Evolutionary conservation across 2,888 invertebrate genomes (phyloP).

Genomic region (Thymelicus lineola): DNA sequence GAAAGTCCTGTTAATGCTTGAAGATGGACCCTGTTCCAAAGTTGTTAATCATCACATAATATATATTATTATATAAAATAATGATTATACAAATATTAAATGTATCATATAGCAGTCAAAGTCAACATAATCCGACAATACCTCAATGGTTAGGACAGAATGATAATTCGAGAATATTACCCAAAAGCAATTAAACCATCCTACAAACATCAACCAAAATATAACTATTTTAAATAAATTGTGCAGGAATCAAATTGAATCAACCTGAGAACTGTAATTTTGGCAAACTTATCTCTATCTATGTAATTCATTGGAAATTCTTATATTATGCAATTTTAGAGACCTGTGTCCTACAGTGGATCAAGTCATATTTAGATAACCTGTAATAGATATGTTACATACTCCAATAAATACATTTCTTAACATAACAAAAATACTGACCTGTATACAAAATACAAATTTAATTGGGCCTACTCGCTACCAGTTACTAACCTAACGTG

Average conservation of each 20-base stretch:
- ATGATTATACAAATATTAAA: too few species aligned
- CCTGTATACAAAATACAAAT: slow-evolving; percentile 4
- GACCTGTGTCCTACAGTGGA: too few species aligned
- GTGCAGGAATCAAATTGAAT: background rate
- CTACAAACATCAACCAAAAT: background rate
- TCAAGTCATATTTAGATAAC: background rate
- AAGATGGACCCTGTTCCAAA: background rate
- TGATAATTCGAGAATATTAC: background rate
- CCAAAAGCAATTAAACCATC: background rate
- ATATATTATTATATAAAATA: background rate
- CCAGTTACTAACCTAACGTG: too few species aligned
- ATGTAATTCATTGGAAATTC: background rate
- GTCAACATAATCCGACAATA: too few species aligned
- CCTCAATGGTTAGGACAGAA: background rate
- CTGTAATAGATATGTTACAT: background rate
- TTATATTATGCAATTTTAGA: background rate
- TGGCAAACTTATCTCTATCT: background rate
- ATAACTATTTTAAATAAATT: background rate
- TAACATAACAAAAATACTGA: background rate
- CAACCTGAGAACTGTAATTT: background rate
- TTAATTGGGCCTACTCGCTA: background rate
- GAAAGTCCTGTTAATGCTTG: background rate
- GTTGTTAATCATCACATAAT: background rate
- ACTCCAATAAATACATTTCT: background rate
- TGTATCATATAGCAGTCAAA: too few species aligned